Evolutionary conservation across 2,797 vertebrate genomes (phyloP).

Genomic region (Taeniopygia guttata): DNA sequence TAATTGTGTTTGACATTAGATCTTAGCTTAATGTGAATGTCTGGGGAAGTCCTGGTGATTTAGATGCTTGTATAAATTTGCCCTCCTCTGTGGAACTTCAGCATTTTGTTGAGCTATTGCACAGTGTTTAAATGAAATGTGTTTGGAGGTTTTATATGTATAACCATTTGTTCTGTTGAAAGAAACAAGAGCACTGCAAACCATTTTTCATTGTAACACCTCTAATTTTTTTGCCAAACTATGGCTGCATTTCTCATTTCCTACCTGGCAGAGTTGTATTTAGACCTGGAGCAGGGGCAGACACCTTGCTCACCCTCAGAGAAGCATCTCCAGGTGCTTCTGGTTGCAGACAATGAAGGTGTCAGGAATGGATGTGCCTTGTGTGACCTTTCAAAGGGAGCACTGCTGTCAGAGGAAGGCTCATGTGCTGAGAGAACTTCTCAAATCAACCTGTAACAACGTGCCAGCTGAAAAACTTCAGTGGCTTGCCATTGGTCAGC

Average conservation of each 20-base stretch:
- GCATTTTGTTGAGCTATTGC: background rate
- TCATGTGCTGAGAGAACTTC: background rate
- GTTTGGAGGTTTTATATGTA: background rate
- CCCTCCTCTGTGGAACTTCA: background rate
- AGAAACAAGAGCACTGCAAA: background rate
- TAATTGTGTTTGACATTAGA: background rate
- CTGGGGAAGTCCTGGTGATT: conserved; percentile 13
- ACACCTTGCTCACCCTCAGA: background rate
- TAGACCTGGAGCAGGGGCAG: background rate
- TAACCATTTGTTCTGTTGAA: background rate
- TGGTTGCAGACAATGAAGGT: fast-evolving
- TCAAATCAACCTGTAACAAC: background rate
- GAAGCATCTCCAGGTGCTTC: background rate
- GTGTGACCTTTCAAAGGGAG: background rate
- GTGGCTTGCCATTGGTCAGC: background rate
- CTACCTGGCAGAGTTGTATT: background rate
- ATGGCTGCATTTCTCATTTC: background rate
- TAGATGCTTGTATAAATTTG: background rate
- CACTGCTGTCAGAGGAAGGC: background rate
- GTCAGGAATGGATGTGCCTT: background rate
- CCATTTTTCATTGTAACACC: background rate
- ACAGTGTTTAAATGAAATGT: background rate
- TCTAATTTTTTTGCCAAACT: background rate
- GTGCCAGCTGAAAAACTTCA: background rate
- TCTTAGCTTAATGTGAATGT: background rate